A percentile compares a stretch with the other conserved stretches of the same genome.
Conservation (phyloP, 2,797 vertebrate species). For the Aldrovandia affinis region DNA sequence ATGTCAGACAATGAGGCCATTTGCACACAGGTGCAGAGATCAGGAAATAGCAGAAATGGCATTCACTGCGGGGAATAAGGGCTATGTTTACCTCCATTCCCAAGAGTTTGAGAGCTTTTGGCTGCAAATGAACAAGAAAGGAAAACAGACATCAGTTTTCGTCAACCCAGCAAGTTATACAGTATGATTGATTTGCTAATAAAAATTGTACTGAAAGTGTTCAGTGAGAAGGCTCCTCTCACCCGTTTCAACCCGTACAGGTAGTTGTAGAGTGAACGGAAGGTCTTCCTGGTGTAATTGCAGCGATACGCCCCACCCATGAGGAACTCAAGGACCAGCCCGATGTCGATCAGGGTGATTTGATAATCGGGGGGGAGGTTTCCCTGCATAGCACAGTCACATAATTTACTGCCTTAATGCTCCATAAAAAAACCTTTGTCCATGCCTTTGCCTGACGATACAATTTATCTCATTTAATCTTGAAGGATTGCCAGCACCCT, state of each 20-base stretch:
- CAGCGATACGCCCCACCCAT: constrained; percentile 98
- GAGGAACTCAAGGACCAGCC: constrained; percentile 93
- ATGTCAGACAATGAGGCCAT: neutral
- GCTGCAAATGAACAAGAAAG: constrained; percentile 69
- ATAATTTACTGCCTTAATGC: neutral
- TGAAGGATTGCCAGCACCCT: neutral
- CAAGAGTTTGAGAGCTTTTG: constrained; percentile 95
- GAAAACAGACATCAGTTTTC: neutral
- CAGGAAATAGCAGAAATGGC: neutral
- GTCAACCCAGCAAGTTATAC: constrained; percentile 26
- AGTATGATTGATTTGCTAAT: neutral
- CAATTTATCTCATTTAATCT: neutral
- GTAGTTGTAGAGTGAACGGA: constrained; percentile 95
- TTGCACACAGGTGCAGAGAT: neutral
- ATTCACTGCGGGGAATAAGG: constrained; percentile 13
- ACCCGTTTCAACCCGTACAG: constrained; percentile 97
- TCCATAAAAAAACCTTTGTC: neutral
- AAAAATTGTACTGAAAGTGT: neutral
- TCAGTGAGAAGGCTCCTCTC: constrained; percentile 42
- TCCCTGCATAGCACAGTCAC: constrained; percentile 79
- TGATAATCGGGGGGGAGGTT: constrained; percentile 98
- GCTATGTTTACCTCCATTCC: constrained; percentile 90
- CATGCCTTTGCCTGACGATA: neutral
- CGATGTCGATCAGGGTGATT: constrained; percentile 97
- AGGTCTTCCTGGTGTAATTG: constrained; percentile 94